A percentile compares a stretch with the other conserved stretches of the same genome.
Conservation (phyloP, 2,797 vertebrate species). For the Podarcis siculus region DNA sequence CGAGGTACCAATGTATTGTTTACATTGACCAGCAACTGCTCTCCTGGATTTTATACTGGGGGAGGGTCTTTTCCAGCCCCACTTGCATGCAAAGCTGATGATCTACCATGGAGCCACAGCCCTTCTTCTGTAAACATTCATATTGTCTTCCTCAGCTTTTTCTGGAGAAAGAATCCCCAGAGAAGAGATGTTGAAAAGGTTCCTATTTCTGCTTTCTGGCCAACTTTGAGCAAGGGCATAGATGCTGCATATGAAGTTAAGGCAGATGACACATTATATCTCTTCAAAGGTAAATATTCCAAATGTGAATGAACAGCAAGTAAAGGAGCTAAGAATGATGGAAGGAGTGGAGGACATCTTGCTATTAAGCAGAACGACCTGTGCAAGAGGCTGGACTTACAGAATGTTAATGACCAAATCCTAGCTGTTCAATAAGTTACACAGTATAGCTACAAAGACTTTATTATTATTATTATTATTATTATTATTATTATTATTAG, state of each 20-base stretch:
- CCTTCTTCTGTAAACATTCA: background rate
- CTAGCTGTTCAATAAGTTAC: too few relatives aligned
- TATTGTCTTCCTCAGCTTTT: constrained; percentile 75
- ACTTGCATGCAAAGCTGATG: too few relatives aligned
- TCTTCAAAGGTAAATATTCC: constrained; percentile 83
- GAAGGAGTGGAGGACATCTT: background rate
- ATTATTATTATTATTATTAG: too few relatives aligned
- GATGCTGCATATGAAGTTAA: constrained; percentile 86
- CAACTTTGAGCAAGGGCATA: constrained; percentile 75
- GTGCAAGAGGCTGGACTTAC: background rate
- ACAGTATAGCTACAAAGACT: too few relatives aligned
- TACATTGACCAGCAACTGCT: too few relatives aligned
- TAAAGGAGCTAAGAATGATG: background rate
- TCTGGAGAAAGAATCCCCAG: constrained; percentile 81
- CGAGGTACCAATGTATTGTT: too few relatives aligned
- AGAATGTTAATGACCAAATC: background rate
- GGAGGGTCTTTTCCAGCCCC: too few relatives aligned
- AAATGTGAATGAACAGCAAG: background rate
- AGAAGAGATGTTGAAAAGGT: constrained; percentile 59
- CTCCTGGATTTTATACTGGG: too few relatives aligned
- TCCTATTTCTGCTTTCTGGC: constrained; percentile 84
- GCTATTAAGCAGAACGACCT: background rate
- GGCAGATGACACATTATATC: constrained; percentile 73
- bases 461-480: too few relatives aligned
- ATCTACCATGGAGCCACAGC: too few relatives aligned